Base-by-base conservation (phyloP, 2,797 vertebrate genomes). In the Vipera ursinii region DNA sequence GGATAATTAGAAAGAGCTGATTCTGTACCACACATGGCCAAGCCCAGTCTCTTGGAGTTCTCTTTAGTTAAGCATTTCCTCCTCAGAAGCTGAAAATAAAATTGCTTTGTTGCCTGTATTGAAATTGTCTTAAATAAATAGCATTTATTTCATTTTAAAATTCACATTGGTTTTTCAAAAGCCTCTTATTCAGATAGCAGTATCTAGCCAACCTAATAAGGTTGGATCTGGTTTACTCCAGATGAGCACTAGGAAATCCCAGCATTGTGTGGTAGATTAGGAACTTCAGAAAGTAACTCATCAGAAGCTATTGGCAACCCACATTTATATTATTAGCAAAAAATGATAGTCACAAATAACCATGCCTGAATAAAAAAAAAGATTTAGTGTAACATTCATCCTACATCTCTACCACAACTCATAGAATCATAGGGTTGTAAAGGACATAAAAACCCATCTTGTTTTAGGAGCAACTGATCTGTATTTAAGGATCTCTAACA, bases 1-100 rank as follows among this genome's bases (percentile, higher is more conserved):
- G 97, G 96, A 97, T 98, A 98, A 98, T 98, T 98, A 97, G 97
- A 98, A 97, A 85, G 95, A 96, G 69, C 92, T 95, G 96, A 97
- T 98, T 97, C 97, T 97, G 96, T 97, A 96, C 97, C 96, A 97
- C 0, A 94, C 97, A 96, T 97, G 97, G 97, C 97, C 97, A 97
- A 73, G 86, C 95, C 95, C 96, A 94, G 94, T 97, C 93, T 97
- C 93, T 97, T 95, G 95, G 96, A 97, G 95, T 97, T 97, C 94
- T 95, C 96, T 94, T 94, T 96, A 95, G 89, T 91, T 95, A 94
- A 94, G 86, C 44, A 90, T 93, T 94, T 94, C 93, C 63, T 95
- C 48, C 78, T 59, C 92, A 88, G 51, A 2, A 87, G 87, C 48
- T 13, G 17, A 93, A 93, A 92, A 90, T 56, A 4, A 82, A 90